These are phyloP conservation scores for Cyclophora punctaria DNA, from an alignment of 2,888 invertebrate species.

Conservation along the genomic window DNA sequence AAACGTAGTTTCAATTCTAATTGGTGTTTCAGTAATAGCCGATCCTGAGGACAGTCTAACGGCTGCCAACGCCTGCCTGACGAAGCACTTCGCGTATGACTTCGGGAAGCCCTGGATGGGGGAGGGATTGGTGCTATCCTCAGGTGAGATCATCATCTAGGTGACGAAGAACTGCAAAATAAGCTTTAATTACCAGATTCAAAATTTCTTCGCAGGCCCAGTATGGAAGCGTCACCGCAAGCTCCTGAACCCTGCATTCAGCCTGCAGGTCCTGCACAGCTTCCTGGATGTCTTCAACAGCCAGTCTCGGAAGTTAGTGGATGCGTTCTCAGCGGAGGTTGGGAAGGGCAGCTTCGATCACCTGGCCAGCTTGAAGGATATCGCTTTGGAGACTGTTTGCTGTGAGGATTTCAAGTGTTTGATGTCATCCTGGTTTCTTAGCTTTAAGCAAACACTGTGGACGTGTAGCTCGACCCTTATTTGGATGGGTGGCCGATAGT, in stretches of 20 bases:
- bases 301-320: background rate
- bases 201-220: conserved; percentile 5
- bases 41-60: conserved; percentile 23
- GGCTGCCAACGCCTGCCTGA: conserved; percentile 18
- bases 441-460: too few relatives aligned
- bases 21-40: conserved; percentile 18
- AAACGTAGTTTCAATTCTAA: background rate
- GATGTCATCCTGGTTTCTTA: background rate
- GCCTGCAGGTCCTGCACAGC: conserved; percentile 14
- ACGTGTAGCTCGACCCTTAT: too few relatives aligned
- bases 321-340: background rate
- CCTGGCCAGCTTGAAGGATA: background rate
- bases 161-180: too few relatives aligned
- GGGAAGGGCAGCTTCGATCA: background rate
- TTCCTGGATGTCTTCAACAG: conserved; percentile 3
- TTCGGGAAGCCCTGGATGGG: conserved; percentile 23
- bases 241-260: conserved; percentile 18
- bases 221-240: conserved; percentile 20
- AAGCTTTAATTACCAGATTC: too few relatives aligned
- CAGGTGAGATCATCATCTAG: background rate
- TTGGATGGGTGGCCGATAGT: too few relatives aligned
- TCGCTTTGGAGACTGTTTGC: conserved; percentile 1
- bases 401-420: background rate
- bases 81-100: conserved; percentile 23
- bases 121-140: conserved; percentile 16